Percentiles rank a stretch among this genome's conserved stretches.
Conservation (phyloP, 2,113 vertebrate genomes). For the Argyrosomus japonicus region DNA sequence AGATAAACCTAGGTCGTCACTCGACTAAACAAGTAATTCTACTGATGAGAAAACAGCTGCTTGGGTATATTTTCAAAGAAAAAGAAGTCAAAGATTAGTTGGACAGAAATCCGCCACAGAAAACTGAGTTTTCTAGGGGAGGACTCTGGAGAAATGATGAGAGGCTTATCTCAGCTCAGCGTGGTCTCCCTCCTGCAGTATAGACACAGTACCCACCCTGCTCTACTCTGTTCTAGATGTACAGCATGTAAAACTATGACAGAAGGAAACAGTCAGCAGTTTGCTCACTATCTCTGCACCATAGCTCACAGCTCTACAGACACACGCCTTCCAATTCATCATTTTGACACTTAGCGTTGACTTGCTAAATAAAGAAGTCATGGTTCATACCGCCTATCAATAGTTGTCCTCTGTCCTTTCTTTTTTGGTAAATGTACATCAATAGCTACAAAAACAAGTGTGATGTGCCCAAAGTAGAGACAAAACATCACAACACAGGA, state of each 20-base stretch:
- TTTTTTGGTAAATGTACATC: conserved; percentile 22
- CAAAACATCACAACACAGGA: background rate
- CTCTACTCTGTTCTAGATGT: conserved; percentile 43
- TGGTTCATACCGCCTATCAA: conserved; percentile 51
- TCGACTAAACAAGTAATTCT: background rate
- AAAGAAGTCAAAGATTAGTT: conserved; percentile 14
- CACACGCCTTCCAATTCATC: conserved; percentile 48
- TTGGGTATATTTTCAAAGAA: background rate
- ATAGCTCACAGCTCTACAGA: conserved; percentile 49
- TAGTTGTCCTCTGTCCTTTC: conserved; percentile 17
- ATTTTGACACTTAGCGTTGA: conserved; percentile 56
- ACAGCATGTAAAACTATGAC: conserved; percentile 53
- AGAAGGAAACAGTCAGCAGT: conserved; percentile 72
- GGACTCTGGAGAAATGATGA: conserved; percentile 40
- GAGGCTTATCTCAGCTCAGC: conserved; percentile 61
- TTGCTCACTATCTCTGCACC: conserved; percentile 58
- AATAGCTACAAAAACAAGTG: conserved; percentile 3
- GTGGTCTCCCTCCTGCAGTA: conserved; percentile 30
- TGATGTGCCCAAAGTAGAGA: conserved; percentile 10
- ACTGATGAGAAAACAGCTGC: background rate
- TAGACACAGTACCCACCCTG: conserved; percentile 41
- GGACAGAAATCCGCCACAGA: conserved; percentile 20
- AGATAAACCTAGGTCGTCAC: background rate
- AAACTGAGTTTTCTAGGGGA: conserved; percentile 26
- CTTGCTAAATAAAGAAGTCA: conserved; percentile 66